Evolutionary conservation across 2,113 vertebrate species (phyloP), one percentile per base, ranked within the genome.

Genomic region (Ciconia boyciana): DNA sequence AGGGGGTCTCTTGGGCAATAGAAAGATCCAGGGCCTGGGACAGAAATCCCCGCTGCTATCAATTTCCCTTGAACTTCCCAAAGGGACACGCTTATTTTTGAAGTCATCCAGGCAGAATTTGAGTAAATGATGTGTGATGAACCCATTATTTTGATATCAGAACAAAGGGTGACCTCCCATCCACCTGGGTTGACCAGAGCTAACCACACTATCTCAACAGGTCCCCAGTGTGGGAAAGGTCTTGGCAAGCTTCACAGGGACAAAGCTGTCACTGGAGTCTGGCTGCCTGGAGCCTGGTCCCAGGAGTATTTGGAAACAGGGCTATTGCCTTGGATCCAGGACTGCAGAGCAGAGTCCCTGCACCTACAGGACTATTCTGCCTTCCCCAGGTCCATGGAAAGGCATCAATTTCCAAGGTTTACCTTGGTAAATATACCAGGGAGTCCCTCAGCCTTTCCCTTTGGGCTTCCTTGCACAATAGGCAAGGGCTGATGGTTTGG

Each of bases 341-440:
- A 31, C 16, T 2, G 3, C n/a, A 61, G 20, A 64, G 55, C 17
- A 43, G 60, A 21, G 51, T 49, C 36, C 31, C 44, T 69, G 52
- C 24, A 85, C 41, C 36, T 39, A 17, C 34, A 55, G 43, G 41
- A 28, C 17, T 66, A 31, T 51, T 28, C 60, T 71, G 0, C 61
- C 48, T 92, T 43, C 32, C 43, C 11, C 2, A n/a, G 28, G 10
- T 52, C 14, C 64, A 20, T 32, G 46, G n/a, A 66, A 70, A 12
- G 1, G 16, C 34, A 62, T 25, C 29, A 7, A 2, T 36, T 79
- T 71, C 54, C 26, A 49, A 66, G 55, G 19, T 74, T 61, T 31
- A 46, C 11, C 4, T 32, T 70, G 31, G 28, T 54, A 6, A 6
- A 16, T 1, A 10, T 0, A 15, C 8, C 11, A 16, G 11, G 8